Evolutionary conservation across 1,140 invertebrate species (phyloP), one percentile per base, ranked within the genome.

Genomic region (Plodia interpunctella): DNA sequence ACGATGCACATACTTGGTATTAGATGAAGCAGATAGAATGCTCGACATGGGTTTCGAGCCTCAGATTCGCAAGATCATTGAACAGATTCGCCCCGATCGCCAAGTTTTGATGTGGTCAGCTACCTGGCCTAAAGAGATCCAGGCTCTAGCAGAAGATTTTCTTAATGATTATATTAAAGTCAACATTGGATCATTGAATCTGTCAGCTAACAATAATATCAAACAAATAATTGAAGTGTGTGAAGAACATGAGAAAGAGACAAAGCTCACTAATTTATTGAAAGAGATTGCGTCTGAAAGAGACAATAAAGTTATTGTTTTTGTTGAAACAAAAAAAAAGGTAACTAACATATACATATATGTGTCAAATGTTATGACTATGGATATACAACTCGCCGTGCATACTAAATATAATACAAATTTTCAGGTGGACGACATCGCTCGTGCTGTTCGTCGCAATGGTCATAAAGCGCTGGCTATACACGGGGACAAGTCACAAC

Each of bases 91-190:
- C 75, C 97, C 97, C 5, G 97, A 99, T 81, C 92, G 98, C 51
- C 98, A 99, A 90, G 97, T 97, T 2, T 91, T 99, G 2, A 99
- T 99, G 98, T 99, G 98, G 97, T 98, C 96, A 51, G 98, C 98
- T n/a, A 99, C 98, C 6, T 99, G 98, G 98, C 98, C 98, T 0
- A 98, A 98, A 87, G 98, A 99, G 90, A 98, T 99, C 2, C 95
- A 97, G 79, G 93, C 94, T 21, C 87, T 99, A 0, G 98, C 98
- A 59, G 96, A 98, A 82, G 98, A 99, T 78, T 99, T 99, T 74
- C 91, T 99, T 5, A 94, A 91, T 59, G 95, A 99, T 83, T 98
- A 98, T 74, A 92, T 95, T 56, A 94, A 95, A 76, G 94, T 99
- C 4, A 99, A 99, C 78, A 97, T 99, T 90, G 98, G 98, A 9